Percentiles rank a stretch among this genome's conserved stretches.
Evolutionary conservation across 1,140 invertebrate genomes (phyloP).

Genomic region (Drosophila suzukii): DNA sequence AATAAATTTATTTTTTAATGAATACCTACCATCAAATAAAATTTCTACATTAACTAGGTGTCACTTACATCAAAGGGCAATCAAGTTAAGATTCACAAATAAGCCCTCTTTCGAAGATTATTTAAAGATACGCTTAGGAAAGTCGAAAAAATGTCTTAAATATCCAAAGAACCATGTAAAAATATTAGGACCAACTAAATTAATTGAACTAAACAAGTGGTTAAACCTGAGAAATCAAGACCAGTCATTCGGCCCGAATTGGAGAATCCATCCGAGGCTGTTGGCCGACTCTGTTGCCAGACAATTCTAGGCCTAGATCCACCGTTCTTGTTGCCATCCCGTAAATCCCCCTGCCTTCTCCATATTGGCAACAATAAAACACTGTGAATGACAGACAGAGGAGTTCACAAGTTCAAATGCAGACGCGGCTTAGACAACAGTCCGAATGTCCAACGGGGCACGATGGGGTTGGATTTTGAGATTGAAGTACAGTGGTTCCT

Average conservation of each 20-base stretch:
- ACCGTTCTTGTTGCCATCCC: slow-evolving; percentile 1
- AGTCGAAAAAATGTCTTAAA: too few relatives aligned
- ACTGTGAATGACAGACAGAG: slow-evolving; percentile 57
- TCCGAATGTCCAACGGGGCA: slow-evolving; percentile 12
- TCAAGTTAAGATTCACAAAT: too few relatives aligned
- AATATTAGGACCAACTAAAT: not conserved
- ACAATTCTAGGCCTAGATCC: slow-evolving; percentile 39
- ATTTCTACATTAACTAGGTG: too few relatives aligned
- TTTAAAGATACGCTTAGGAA: too few relatives aligned
- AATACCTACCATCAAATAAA: too few relatives aligned
- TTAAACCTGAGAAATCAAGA: not conserved
- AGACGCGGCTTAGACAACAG: slow-evolving; percentile 25
- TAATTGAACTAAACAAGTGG: not conserved
- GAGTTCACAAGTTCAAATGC: slow-evolving; percentile 67
- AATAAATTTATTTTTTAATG: too few relatives aligned
- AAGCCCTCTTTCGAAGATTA: too few relatives aligned
- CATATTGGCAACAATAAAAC: slow-evolving; percentile 44
- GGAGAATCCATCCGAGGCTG: slow-evolving; percentile 13
- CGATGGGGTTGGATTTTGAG: slow-evolving; percentile 1
- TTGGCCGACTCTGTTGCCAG: slow-evolving; percentile 10
- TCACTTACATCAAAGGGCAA: too few relatives aligned
- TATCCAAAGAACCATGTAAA: not conserved
- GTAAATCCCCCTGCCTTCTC: not conserved
- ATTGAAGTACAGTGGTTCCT: not conserved
- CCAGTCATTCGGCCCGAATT: slow-evolving; percentile 43